These are phyloP conservation scores for Monopis laevigella DNA, from an alignment of 2,888 invertebrate genomes.

Conservation along the genomic window DNA sequence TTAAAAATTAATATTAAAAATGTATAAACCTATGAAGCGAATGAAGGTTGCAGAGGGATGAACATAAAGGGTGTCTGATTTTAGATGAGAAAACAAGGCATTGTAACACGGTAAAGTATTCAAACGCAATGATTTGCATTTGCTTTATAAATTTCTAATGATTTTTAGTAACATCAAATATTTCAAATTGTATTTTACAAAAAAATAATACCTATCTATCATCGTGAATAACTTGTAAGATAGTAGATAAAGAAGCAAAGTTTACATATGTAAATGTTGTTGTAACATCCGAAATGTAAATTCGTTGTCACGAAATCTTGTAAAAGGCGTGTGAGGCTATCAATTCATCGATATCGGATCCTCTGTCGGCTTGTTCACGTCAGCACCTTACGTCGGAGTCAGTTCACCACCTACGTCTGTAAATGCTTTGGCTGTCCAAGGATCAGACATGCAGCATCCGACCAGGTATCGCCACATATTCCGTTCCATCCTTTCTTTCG, in stretches of 20 bases:
- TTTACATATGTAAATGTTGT: neutral
- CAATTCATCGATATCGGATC: slow-evolving; percentile 29
- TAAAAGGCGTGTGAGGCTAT: slow-evolving; percentile 35
- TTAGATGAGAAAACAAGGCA: neutral
- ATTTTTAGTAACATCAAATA: too few species aligned
- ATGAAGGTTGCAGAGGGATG: neutral
- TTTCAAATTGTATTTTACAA: too few species aligned
- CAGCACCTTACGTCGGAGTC: slow-evolving; percentile 22
- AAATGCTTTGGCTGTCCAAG: slow-evolving; percentile 25
- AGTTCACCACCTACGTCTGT: slow-evolving; percentile 21
- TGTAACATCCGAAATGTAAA: slow-evolving; percentile 42
- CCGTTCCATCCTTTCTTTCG: slow-evolving; percentile 21
- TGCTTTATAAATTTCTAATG: slow-evolving; percentile 14
- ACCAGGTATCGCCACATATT: slow-evolving; percentile 20
- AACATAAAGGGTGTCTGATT: neutral
- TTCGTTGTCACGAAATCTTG: slow-evolving; percentile 36
- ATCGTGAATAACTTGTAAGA: too few species aligned
- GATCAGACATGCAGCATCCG: slow-evolving; percentile 22
- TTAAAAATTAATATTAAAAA: slow-evolving; percentile 57
- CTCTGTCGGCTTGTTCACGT: slow-evolving; percentile 23
- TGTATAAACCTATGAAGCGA: slow-evolving; percentile 1
- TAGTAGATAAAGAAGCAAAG: too few species aligned
- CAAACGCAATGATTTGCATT: slow-evolving; percentile 26
- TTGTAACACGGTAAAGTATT: too few species aligned
- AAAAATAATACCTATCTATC: too few species aligned